A percentile compares a stretch with the other conserved stretches of the same genome.
Conservation (phyloP, 1,140 invertebrate species). For the Gryon sp. region DNA sequence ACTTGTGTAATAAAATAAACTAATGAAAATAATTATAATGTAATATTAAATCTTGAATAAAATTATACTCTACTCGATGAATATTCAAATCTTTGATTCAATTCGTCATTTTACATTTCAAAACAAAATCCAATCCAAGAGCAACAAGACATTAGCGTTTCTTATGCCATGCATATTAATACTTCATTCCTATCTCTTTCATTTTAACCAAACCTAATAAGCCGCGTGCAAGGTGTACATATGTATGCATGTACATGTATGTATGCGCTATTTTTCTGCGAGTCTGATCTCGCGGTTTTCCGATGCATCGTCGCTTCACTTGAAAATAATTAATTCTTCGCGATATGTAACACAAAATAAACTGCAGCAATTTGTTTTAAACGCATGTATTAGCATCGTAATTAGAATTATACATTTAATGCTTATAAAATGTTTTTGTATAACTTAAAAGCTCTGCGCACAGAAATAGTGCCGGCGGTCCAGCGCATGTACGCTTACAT, state of each 20-base stretch:
- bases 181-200: background rate
- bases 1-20: no score
- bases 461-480: background rate
- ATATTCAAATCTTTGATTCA: conserved; percentile 8
- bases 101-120: background rate
- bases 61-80: background rate
- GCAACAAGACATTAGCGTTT: conserved; percentile 2
- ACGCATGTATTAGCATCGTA: conserved; percentile 25
- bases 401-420: conserved; percentile 54
- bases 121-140: conserved; percentile 5
- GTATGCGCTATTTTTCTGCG: no score
- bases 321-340: conserved; percentile 9
- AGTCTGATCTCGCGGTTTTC: no score
- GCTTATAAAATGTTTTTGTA: conserved; percentile 31
- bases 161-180: background rate
- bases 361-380: conserved; percentile 23
- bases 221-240: background rate
- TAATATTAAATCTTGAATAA: background rate
- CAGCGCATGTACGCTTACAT: conserved; percentile 21
- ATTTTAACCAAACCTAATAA: conserved; percentile 1
- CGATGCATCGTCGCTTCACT: background rate
- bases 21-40: conserved; percentile 7
- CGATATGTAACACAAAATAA: conserved; percentile 29
- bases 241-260: no score
- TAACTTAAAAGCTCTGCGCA: conserved; percentile 16